A percentile compares a stretch with the other conserved stretches of the same genome.
Evolutionary conservation across 2,888 invertebrate species (phyloP).

Genomic region (Heliconius aoede): DNA sequence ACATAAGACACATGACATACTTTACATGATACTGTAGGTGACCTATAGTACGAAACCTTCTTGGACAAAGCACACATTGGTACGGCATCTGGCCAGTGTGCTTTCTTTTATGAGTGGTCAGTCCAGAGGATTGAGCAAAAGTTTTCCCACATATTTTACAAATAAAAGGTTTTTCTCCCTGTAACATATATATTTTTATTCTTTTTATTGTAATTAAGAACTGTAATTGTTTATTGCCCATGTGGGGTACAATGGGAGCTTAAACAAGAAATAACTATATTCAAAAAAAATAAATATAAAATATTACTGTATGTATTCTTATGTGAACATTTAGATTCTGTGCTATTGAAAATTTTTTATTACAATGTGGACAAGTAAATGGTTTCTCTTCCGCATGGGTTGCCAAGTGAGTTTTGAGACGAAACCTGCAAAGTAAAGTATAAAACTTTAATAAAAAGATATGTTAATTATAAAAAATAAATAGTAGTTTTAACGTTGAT

Average conservation of each 20-base stretch:
- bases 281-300: background rate
- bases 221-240: too few relatives aligned
- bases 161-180: constrained; percentile 78
- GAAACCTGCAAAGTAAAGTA: constrained; percentile 63
- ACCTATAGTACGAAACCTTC: constrained; percentile 74
- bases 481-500: background rate
- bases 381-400: constrained; percentile 73
- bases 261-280: background rate
- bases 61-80: constrained; percentile 71
- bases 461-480: background rate
- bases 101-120: constrained; percentile 72
- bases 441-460: background rate
- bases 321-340: constrained; percentile 77
- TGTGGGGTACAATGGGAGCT: too few relatives aligned
- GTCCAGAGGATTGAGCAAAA: constrained; percentile 76
- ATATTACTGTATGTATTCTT: constrained; percentile 72
- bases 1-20: constrained; percentile 50
- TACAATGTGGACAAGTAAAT: constrained; percentile 70
- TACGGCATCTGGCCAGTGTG: constrained; percentile 78
- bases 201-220: background rate
- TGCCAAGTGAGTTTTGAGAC: constrained; percentile 74
- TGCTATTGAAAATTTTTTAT: constrained; percentile 70
- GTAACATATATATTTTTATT: constrained; percentile 42
- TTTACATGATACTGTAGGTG: constrained; percentile 77
- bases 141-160: constrained; percentile 70